These are phyloP conservation scores for Pterostichus madidus DNA, from an alignment of 2,888 invertebrate species.

Conservation along the genomic window DNA sequence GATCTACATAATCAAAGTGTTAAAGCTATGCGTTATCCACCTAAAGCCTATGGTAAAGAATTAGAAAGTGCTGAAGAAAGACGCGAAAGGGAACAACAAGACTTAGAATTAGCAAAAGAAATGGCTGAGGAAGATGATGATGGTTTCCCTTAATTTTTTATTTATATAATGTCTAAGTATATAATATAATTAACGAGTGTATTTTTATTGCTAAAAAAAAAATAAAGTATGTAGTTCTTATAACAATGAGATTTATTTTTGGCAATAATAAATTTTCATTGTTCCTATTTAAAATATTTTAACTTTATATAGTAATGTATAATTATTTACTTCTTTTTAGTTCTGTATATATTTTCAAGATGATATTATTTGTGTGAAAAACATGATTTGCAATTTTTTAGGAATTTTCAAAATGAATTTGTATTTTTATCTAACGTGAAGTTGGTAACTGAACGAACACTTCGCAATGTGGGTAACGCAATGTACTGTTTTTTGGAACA, in stretches of 20 bases:
- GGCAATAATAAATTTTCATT: not conserved
- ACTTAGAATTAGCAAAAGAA: slow-evolving; percentile 99
- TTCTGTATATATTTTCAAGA: not conserved
- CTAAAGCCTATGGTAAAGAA: slow-evolving; percentile 98
- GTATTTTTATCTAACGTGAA: slow-evolving; percentile 31
- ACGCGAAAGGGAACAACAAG: slow-evolving; percentile 97
- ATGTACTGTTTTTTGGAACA: slow-evolving; percentile 48
- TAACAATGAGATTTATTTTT: slow-evolving; percentile 8
- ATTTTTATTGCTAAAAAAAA: slow-evolving; percentile 59
- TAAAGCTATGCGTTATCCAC: slow-evolving; percentile 99
- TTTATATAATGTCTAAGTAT: slow-evolving; percentile 55
- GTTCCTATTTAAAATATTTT: not conserved
- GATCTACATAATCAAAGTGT: slow-evolving; percentile 99
- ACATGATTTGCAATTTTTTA: slow-evolving; percentile 6
- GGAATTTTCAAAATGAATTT: slow-evolving; percentile 11
- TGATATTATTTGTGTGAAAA: not conserved
- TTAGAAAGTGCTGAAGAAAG: slow-evolving; percentile 98
- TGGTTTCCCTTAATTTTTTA: slow-evolving; percentile 81
- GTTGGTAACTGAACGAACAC: not conserved
- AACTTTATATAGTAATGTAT: too few relatives aligned
- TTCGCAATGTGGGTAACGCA: slow-evolving; percentile 37
- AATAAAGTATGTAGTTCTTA: slow-evolving; percentile 43
- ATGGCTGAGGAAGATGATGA: slow-evolving; percentile 99
- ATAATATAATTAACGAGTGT: slow-evolving; percentile 60
- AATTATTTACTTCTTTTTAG: not conserved